Conservation (phyloP, 2,797 vertebrate species). For the Argentina silus region DNA sequence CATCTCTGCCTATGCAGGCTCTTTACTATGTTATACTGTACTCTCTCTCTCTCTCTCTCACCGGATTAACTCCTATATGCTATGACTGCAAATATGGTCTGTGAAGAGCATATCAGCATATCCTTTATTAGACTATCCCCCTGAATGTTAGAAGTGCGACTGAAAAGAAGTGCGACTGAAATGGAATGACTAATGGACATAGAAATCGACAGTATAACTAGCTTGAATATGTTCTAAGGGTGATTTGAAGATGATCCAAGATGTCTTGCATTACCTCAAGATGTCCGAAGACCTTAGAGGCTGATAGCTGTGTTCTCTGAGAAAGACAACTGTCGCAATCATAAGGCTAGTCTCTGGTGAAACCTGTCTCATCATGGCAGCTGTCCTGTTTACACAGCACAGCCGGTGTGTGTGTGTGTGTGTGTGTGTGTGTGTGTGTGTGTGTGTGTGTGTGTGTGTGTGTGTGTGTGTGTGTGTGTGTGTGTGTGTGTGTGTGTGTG, state of each 20-base stretch:
- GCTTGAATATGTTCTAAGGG: background rate
- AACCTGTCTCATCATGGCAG: slow-evolving; percentile 6
- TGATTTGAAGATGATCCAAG: background rate
- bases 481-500: background rate
- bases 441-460: background rate
- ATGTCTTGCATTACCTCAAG: background rate
- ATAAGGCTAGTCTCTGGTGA: background rate
- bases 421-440: background rate
- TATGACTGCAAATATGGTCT: background rate
- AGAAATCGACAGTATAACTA: background rate
- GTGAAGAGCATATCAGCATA: background rate
- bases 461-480: too few relatives aligned
- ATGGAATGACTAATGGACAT: background rate
- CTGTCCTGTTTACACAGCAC: background rate
- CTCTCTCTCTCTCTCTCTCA: background rate
- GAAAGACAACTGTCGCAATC: slow-evolving; percentile 1
- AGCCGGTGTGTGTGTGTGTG: too few relatives aligned
- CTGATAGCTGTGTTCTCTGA: background rate
- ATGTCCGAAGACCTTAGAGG: background rate
- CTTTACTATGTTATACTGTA: background rate
- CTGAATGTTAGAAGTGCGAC: background rate
- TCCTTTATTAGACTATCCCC: background rate
- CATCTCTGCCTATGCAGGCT: background rate
- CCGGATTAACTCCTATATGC: background rate
- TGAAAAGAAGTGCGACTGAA: background rate